Percentiles rank a stretch among this genome's conserved stretches.
Evolutionary conservation across 1,140 invertebrate species (phyloP).

Genomic region (Phortica variegata): DNA sequence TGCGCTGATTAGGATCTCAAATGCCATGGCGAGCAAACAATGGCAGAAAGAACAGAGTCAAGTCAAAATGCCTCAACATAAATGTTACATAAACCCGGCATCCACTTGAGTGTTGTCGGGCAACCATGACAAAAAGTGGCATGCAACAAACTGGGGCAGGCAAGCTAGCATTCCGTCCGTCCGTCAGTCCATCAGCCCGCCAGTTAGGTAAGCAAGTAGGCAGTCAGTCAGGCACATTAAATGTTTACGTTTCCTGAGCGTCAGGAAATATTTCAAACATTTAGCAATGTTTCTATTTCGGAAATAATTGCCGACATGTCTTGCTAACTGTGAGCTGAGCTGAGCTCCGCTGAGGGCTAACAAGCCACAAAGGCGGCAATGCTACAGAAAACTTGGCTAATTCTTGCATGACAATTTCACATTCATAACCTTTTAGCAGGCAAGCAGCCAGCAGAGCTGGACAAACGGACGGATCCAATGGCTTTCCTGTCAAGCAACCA

Average conservation of each 20-base stretch:
- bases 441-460: too few relatives aligned
- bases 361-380: conserved; percentile 37
- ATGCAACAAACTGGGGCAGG: neutral
- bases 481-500: too few relatives aligned
- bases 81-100: neutral
- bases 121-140: neutral
- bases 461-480: too few relatives aligned
- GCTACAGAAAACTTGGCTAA: conserved; percentile 53
- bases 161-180: neutral
- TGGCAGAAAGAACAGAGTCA: too few relatives aligned
- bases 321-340: conserved; percentile 22
- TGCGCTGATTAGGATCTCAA: too few relatives aligned
- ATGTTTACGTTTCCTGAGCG: conserved; percentile 52
- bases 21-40: too few relatives aligned
- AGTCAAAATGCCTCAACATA: too few relatives aligned
- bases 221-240: conserved; percentile 40
- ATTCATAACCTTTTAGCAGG: conserved; percentile 52
- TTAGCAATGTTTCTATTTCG: conserved; percentile 43
- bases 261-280: conserved; percentile 40
- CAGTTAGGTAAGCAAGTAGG: too few relatives aligned
- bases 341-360: conserved; percentile 6
- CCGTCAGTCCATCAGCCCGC: too few relatives aligned
- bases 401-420: conserved; percentile 57
- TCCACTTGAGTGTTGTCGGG: neutral
- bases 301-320: conserved; percentile 44